Evolutionary conservation across 1,140 invertebrate genomes (phyloP).

Genomic region (Berghia stephanieae): DNA sequence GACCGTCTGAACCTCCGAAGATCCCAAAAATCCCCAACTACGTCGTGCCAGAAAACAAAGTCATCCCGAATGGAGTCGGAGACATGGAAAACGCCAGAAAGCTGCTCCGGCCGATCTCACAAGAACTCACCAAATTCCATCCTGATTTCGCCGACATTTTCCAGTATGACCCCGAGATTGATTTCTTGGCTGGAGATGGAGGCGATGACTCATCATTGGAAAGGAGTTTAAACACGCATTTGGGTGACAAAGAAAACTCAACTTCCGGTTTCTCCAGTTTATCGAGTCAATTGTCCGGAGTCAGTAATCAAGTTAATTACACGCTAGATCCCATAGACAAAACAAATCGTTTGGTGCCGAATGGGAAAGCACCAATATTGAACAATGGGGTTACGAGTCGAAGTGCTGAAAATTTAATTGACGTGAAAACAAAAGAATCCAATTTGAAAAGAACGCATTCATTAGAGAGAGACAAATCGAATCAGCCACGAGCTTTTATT

Average conservation of each 20-base stretch:
- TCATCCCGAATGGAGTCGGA: slow-evolving; percentile 38
- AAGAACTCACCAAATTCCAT: slow-evolving; percentile 46
- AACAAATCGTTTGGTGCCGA: no score
- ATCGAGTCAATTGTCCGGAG: no score
- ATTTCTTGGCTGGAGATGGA: background rate
- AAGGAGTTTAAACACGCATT: background rate
- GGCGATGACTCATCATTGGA: background rate
- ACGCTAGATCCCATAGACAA: no score
- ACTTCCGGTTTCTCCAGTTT: no score
- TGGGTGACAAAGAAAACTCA: slow-evolving; percentile 15
- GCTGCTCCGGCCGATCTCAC: slow-evolving; percentile 45
- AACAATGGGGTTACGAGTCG: no score
- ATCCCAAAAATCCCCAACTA: slow-evolving; percentile 40
- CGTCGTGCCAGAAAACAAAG: slow-evolving; percentile 42
- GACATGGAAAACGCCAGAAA: slow-evolving; percentile 23
- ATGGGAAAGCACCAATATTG: no score
- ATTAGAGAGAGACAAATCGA: background rate
- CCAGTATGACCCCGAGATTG: background rate
- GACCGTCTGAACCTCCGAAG: slow-evolving; percentile 20
- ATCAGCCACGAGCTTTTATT: background rate
- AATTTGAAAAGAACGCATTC: slow-evolving; percentile 19
- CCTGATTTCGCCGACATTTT: slow-evolving; percentile 49
- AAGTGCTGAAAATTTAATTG: no score
- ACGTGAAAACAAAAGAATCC: background rate
- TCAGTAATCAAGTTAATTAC: no score